Evolutionary conservation across 2,888 invertebrate species (phyloP), one percentile per base, ranked within the genome.

Genomic region (Sclerodermus sp.): DNA sequence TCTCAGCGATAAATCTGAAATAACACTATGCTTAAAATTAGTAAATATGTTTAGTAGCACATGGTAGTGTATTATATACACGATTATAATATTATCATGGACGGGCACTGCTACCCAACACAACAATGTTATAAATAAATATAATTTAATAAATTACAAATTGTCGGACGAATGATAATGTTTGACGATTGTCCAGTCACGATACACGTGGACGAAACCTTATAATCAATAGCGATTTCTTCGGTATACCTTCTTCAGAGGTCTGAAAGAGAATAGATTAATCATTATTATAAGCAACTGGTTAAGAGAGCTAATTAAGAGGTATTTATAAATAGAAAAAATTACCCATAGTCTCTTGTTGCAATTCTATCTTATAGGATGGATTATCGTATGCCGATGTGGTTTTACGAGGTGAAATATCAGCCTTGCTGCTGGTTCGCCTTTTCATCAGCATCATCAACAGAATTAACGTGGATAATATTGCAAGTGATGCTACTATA

Each of bases 321-420:
- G 10, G 14, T 37, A 37, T 41, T 16, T 17, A 23, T 16, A 47
- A 16, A 17, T 15, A 47, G 9, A 43, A 17, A 43, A 57, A 74
- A 75, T 81, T 83, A 91, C 92, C 90, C 91, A 92, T 91, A 70
- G 92, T 92, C 82, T 92, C 92, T 81, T 92, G 92, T 80, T 92
- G 92, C 78, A 92, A 86, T 81, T 92, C 92, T 77, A 93, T 90
- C 85, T 94, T 94, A 83, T 93, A 94, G 69, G 93, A 92, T 40
- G 93, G 93, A 81, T 93, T 94, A 79, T 94, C 93, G 73, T 93
- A 93, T 39, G 92, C 91, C n/a, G 92, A 90, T 44, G 92, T 91
- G 62, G 85, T 87, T 73, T 91, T 91, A 59, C 91, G 85, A 42
- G 91, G 86, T 62, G 92, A 92, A 71, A 92, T 91, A 57, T 91